Conservation (phyloP, 2,797 vertebrate species). For the Rachycentron canadum region DNA sequence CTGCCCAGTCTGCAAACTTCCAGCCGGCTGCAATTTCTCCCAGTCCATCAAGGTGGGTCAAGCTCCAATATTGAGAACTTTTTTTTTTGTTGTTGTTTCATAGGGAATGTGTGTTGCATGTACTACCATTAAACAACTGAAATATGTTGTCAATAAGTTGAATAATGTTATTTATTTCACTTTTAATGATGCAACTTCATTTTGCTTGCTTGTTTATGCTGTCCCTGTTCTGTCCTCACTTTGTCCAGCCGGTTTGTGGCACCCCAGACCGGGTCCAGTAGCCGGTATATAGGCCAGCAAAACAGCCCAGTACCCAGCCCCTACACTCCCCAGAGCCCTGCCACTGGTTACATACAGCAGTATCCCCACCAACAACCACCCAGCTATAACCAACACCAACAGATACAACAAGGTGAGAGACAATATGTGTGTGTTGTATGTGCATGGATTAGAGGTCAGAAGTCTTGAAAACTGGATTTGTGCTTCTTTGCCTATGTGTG, state of each 20-base stretch:
- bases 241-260: slow-evolving; percentile 91
- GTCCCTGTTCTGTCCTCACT: slow-evolving; percentile 4
- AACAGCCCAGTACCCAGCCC: slow-evolving; percentile 98
- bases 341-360: slow-evolving; percentile 93
- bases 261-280: slow-evolving; percentile 92
- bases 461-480: not conserved
- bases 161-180: not conserved
- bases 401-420: slow-evolving; percentile 93
- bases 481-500: not conserved
- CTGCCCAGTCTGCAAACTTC: slow-evolving; percentile 94
- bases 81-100: not conserved
- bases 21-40: slow-evolving; percentile 97
- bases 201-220: slow-evolving; percentile 3
- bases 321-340: slow-evolving; percentile 97
- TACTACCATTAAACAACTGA: not conserved
- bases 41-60: slow-evolving; percentile 93
- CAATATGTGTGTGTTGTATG: not conserved
- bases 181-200: not conserved
- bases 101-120: not conserved
- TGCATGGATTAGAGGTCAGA: not conserved
- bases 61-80: not conserved
- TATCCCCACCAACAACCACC: slow-evolving; percentile 92
- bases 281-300: slow-evolving; percentile 95
- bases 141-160: not conserved
- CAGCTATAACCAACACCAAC: slow-evolving; percentile 94